Evolutionary conservation across 1,140 invertebrate genomes (phyloP).

Genomic region (Agrypnia vestita): DNA sequence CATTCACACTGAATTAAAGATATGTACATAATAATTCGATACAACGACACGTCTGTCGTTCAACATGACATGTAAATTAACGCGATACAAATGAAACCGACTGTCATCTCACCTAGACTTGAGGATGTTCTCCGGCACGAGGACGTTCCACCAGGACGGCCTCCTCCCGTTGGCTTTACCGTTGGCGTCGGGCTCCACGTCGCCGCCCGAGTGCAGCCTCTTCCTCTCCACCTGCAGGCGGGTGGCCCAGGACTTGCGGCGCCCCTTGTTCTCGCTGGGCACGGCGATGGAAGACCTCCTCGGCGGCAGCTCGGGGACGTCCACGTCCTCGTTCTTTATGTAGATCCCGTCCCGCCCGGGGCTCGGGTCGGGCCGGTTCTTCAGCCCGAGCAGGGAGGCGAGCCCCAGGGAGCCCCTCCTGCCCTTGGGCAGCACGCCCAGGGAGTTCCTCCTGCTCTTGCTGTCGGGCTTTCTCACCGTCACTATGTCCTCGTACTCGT

Average conservation of each 20-base stretch:
- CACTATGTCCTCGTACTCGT: constrained; percentile 51
- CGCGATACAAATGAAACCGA: too few relatives aligned
- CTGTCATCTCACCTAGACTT: constrained; percentile 75
- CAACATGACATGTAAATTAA: neutral
- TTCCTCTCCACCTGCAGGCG: constrained; percentile 69
- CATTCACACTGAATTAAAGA: neutral
- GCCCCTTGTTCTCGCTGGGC: constrained; percentile 70
- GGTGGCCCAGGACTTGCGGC: constrained; percentile 76
- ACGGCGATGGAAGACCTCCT: constrained; percentile 82
- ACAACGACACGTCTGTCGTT: too few relatives aligned
- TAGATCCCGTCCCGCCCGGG: constrained; percentile 61
- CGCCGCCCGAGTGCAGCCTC: constrained; percentile 69
- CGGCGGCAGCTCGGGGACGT: constrained; percentile 65
- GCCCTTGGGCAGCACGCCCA: constrained; percentile 47
- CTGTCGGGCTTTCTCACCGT: constrained; percentile 12
- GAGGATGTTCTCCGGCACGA: constrained; percentile 81
- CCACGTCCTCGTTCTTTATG: constrained; percentile 70
- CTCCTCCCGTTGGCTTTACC: constrained; percentile 76
- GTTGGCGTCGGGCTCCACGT: constrained; percentile 66
- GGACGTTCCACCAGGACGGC: constrained; percentile 90
- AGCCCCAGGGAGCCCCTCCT: constrained; percentile 52
- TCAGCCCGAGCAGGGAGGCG: constrained; percentile 46
- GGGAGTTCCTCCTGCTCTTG: constrained; percentile 50
- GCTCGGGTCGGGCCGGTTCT: constrained; percentile 42
- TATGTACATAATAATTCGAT: too few relatives aligned